A percentile compares a stretch with the other conserved stretches of the same genome.
These are phyloP conservation scores for Mormyrus proboscirostris DNA, from an alignment of 2,797 vertebrate genomes.

Conservation along the genomic window DNA sequence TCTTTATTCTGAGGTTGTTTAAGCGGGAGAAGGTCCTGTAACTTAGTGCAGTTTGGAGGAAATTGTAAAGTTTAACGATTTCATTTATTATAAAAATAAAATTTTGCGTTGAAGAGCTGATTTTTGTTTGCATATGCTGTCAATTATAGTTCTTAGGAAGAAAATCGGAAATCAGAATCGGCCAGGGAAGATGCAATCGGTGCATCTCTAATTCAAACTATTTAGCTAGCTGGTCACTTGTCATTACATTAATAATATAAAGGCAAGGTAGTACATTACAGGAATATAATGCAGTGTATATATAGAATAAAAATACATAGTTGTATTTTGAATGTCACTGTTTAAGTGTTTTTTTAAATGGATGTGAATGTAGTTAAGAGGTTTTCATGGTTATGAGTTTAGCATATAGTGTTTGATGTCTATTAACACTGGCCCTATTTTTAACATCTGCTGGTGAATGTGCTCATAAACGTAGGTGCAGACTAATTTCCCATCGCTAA, in stretches of 20 bases:
- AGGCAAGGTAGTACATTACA: not conserved
- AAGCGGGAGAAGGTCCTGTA: not conserved
- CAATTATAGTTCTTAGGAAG: not conserved
- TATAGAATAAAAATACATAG: not conserved
- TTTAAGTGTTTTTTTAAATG: not conserved
- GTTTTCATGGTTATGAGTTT: not conserved
- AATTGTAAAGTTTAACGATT: not conserved
- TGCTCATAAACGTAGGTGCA: not conserved
- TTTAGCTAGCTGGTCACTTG: not conserved
- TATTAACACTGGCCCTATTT: not conserved
- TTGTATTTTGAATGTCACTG: not conserved
- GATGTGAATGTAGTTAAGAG: not conserved
- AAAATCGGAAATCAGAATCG: not conserved
- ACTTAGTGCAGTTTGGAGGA: not conserved
- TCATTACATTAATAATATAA: not conserved
- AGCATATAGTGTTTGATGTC: not conserved
- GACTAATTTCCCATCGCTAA: not conserved
- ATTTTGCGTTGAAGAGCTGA: not conserved
- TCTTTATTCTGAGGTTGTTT: not conserved
- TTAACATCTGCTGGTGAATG: not conserved
- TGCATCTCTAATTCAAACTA: no score
- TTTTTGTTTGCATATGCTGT: not conserved
- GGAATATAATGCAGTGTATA: not conserved
- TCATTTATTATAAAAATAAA: not conserved
- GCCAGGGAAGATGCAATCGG: no score